These are phyloP conservation scores for Epicauta chinensis DNA, from an alignment of 1,140 invertebrate genomes.

Conservation along the genomic window DNA sequence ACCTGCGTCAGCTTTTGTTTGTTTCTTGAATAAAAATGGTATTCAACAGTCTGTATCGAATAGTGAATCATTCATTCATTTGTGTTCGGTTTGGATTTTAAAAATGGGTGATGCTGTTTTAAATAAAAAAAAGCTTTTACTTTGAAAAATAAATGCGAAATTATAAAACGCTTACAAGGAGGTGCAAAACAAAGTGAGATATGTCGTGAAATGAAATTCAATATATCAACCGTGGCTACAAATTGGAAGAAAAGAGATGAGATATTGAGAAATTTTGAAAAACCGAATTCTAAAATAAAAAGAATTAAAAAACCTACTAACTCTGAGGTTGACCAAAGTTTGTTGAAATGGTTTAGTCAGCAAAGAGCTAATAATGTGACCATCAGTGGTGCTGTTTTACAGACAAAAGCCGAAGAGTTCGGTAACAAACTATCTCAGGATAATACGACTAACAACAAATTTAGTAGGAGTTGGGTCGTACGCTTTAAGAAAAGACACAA, in stretches of 20 bases:
- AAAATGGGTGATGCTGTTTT: too few species aligned
- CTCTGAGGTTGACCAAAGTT: too few species aligned
- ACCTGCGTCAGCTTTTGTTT: too few species aligned
- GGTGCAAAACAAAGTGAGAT: not conserved
- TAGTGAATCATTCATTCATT: too few species aligned
- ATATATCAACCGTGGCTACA: too few species aligned
- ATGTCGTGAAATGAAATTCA: not conserved
- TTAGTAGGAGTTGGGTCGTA: not conserved
- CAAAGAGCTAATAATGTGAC: conserved; percentile 5
- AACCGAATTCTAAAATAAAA: too few species aligned
- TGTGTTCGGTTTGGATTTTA: too few species aligned
- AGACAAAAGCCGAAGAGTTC: conserved; percentile 3
- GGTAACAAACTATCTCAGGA: not conserved
- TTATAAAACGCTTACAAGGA: not conserved
- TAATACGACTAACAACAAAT: not conserved
- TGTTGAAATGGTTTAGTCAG: not conserved
- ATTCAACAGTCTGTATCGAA: too few species aligned
- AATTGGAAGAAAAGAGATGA: too few species aligned
- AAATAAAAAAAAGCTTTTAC: conserved; percentile 1
- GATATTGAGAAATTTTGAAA: too few species aligned
- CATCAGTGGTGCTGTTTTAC: not conserved
- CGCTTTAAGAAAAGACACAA: not conserved
- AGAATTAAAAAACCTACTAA: too few species aligned
- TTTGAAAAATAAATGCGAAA: conserved; percentile 4
- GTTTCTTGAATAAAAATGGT: too few species aligned